Evolutionary conservation across 2,113 vertebrate species (phyloP).

Genomic region (Bambusicola thoracicus): DNA sequence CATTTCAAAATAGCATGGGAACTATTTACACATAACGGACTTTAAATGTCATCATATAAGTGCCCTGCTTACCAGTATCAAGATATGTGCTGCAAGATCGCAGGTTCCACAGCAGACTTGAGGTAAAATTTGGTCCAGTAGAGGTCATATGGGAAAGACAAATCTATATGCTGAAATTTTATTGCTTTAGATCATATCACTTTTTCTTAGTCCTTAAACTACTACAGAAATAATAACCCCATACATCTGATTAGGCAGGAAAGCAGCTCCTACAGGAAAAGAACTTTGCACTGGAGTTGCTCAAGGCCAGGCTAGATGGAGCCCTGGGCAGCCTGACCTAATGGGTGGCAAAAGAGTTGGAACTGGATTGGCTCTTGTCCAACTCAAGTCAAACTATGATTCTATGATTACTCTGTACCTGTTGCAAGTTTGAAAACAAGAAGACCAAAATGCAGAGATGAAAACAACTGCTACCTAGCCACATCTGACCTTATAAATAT

Average conservation of each 20-base stretch:
- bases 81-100: background rate
- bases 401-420: background rate
- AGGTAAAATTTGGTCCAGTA: background rate
- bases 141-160: background rate
- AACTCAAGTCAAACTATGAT: background rate
- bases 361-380: background rate
- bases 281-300: background rate
- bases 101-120: background rate
- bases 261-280: background rate
- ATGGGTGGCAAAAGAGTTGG: background rate
- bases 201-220: background rate
- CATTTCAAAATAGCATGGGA: background rate
- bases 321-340: background rate
- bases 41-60: background rate
- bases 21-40: background rate
- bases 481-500: background rate
- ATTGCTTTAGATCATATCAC: background rate
- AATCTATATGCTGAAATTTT: background rate
- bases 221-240: background rate
- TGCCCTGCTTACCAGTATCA: background rate
- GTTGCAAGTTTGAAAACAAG: constrained; percentile 1
- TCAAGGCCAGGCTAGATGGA: background rate
- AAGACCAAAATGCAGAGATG: background rate
- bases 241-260: background rate
- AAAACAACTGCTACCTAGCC: background rate